Evolutionary conservation across 2,113 vertebrate species (phyloP), one percentile per base, ranked within the genome.

Genomic region (Himantopus leucocephalus): DNA sequence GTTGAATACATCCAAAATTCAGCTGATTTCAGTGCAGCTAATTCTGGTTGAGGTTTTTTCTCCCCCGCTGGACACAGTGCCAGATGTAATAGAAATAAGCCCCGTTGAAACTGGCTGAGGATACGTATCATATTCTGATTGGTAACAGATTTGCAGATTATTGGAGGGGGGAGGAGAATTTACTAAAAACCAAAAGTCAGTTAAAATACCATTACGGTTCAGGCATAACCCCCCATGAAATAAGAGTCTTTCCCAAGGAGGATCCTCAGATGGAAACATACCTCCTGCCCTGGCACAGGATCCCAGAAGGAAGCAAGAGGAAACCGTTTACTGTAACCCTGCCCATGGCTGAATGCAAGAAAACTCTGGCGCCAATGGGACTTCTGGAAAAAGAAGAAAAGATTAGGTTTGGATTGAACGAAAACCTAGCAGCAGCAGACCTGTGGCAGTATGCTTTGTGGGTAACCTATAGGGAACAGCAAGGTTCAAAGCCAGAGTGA

Each of bases 11-110:
- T 97, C 93, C 96, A 94, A 96, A 95, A 94, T 92, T 76, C 64
- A 96, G 78, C 84, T 90, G 93, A 96, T 94, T 96, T 95, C 88
- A 96, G 85, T 80, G 85, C 72, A 91, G 83, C 88, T 96, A 94
- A 96, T 96, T 94, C 88, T 95, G 47, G 77, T 71, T 71, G 74
- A 94, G 82, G 15, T 37, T 62, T 90, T 71, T 83, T 70, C 7
- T 55, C 64, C 66, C 35, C 24, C 9, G 2, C 68, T 71, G 93
- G 91, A 97, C 84, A 96, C 55, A 59, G 41, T 94, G 95, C 96
- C 97, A 97, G 94, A 96, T 94, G 94, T 88, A 97, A 97, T 85
- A 96, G 95, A 95, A 97, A 93, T 70, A 96, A 96, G 74, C 55
- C 63, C 81, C 67, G 59, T 1, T 92, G 91, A 96, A 96, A 96